A percentile compares a stretch with the other conserved stretches of the same genome.
Conservation (phyloP, 2,888 invertebrate species). For the Eupithecia abbreviata region DNA sequence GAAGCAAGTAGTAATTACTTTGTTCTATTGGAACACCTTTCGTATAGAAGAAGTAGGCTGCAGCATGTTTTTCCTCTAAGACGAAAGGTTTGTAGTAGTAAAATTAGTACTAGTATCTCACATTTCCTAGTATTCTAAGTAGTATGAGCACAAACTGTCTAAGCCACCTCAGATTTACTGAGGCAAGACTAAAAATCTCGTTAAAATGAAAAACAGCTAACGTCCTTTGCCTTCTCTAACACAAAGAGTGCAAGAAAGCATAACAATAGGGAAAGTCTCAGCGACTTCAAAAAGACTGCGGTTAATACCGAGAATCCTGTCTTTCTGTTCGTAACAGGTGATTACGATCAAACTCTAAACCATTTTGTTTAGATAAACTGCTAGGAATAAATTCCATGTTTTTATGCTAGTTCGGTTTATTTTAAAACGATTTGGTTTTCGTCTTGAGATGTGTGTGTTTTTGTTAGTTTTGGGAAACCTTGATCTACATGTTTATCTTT, state of each 20-base stretch:
- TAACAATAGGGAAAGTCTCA: constrained; percentile 30
- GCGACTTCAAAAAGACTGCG: constrained; percentile 9
- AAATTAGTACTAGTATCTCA: neutral
- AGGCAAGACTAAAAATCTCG: constrained; percentile 1
- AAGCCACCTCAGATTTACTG: neutral
- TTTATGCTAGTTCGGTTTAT: constrained; percentile 60
- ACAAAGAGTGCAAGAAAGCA: constrained; percentile 26
- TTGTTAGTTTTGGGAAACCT: neutral
- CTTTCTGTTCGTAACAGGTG: constrained; percentile 43
- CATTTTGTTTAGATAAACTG: constrained; percentile 58
- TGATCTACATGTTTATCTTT: constrained; percentile 6
- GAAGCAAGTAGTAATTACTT: no score
- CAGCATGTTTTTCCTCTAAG: no score
- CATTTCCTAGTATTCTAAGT: neutral
- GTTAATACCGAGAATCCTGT: constrained; percentile 26
- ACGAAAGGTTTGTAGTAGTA: neutral
- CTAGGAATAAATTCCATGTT: constrained; percentile 59
- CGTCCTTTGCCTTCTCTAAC: constrained; percentile 22
- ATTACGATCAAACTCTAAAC: constrained; percentile 48
- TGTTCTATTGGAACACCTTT: no score
- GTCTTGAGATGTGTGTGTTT: constrained; percentile 37
- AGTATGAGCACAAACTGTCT: neutral
- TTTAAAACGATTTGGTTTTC: constrained; percentile 47
- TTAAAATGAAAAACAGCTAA: constrained; percentile 14
- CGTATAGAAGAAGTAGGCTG: no score